phyloP scores from a whole-genome alignment of 2,888 invertebrate species.

The Melinaea marsaeus region DNA sequence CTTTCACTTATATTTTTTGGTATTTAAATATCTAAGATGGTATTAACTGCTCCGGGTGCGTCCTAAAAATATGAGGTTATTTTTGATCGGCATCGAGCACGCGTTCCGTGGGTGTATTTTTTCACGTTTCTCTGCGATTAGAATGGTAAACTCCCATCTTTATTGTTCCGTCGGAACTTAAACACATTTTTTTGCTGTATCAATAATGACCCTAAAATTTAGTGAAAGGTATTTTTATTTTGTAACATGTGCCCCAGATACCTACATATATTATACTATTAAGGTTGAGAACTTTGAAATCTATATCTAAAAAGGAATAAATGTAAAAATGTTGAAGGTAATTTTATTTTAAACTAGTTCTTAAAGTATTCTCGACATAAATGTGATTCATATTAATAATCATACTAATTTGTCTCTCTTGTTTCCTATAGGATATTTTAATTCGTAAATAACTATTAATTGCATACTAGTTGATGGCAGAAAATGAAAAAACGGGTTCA shows the following conservation, averaged over 20 bases:
- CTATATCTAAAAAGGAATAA: too few species aligned
- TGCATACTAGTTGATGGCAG: not conserved
- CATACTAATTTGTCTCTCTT: too few species aligned
- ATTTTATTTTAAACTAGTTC: too few species aligned
- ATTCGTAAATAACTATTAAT: too few species aligned
- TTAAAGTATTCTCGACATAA: too few species aligned
- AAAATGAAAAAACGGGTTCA: slow-evolving; percentile 38
- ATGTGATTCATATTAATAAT: too few species aligned
- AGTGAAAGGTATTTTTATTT: slow-evolving; percentile 8
- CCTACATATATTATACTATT: too few species aligned
- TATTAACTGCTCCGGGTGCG: slow-evolving; percentile 45
- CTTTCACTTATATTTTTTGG: not conserved
- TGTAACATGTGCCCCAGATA: slow-evolving; percentile 4
- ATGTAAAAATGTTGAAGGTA: too few species aligned
- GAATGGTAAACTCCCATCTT: slow-evolving; percentile 61
- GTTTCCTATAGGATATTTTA: too few species aligned
- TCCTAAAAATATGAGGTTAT: slow-evolving; percentile 41
- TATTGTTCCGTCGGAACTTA: slow-evolving; percentile 47
- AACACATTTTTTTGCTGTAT: slow-evolving; percentile 13
- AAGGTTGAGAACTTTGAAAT: too few species aligned
- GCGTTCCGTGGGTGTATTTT: slow-evolving; percentile 71
- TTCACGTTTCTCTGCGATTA: slow-evolving; percentile 72
- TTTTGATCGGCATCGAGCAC: slow-evolving; percentile 53
- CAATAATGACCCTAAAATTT: slow-evolving; percentile 8
- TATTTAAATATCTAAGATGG: not conserved